phyloP scores from a whole-genome alignment of 2,888 invertebrate species.

The Metellina segmentata region DNA sequence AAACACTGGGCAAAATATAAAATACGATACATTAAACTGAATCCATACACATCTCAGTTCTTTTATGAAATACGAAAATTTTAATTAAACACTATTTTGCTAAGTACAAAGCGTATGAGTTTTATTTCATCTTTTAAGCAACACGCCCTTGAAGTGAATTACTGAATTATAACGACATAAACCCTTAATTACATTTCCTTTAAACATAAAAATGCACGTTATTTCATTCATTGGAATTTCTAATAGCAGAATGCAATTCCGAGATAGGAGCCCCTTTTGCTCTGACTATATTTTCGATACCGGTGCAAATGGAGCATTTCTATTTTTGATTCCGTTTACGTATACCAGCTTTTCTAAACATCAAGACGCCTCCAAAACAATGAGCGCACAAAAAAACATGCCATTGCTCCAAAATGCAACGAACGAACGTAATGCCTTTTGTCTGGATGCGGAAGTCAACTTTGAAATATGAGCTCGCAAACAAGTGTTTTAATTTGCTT shows the following conservation, averaged over 20 bases:
- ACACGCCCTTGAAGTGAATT: too few relatives aligned
- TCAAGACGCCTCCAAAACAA: neutral
- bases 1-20: too few relatives aligned
- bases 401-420: neutral
- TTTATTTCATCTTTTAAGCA: too few relatives aligned
- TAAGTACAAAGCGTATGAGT: too few relatives aligned
- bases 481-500: conserved; percentile 66
- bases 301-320: neutral
- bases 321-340: neutral
- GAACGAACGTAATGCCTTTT: conserved; percentile 7
- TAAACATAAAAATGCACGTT: neutral
- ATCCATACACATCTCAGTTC: too few relatives aligned
- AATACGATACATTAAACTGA: too few relatives aligned
- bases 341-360: neutral
- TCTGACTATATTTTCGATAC: neutral
- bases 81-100: too few relatives aligned
- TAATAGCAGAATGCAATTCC: neutral
- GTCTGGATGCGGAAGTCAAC: conserved; percentile 6
- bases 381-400: neutral
- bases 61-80: too few relatives aligned
- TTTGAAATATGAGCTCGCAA: conserved; percentile 43
- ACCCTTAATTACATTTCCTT: neutral
- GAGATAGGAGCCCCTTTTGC: neutral
- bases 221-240: neutral
- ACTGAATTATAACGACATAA: too few relatives aligned